Evolutionary conservation across 1,140 invertebrate species (phyloP), one percentile per base, ranked within the genome.

Genomic region (Mizuhopecten yessoensis): DNA sequence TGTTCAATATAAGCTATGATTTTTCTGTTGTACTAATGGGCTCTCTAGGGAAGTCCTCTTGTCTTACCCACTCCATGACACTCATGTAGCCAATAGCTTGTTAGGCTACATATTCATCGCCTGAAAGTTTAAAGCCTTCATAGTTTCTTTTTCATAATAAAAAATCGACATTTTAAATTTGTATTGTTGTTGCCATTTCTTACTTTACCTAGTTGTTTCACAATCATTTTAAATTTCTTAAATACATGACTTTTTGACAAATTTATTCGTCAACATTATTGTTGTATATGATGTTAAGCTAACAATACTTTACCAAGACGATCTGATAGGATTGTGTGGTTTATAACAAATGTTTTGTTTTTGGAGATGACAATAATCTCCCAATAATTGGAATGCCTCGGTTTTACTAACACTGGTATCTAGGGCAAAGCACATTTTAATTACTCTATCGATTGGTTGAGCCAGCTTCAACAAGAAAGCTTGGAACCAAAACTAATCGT

Each of bases 1-100:
- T 11, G 45, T 57, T 57, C 45, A 57, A 57, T 57, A 57, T 57
- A 57, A 57, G 45, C 17, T 57, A 57, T 57, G 45, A 57, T 57
- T 57, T 57, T 57, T 11, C 7, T 20, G 45, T 57, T 57, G 45
- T 57, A 57, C 45, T 11, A 57, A 57, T 57, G 45, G 45, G 17
- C 2, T 57, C 23, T 57, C 45, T 15, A 11, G 45, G 23, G 23
- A 57, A 23, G 45, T 39, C 23, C 45, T 20, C 45, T 57, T 57
- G 45, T 57, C 17, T 57, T 57, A 57, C 45, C 23, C 2, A 11
- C 45, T 57, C 17, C 3, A 57, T 17, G 45, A 57, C 45, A 57
- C 45, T 3, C 2, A 9, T 3, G 23, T 20, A 57, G 2, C 45
- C 7, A 11, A 57, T 57, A 17, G 2, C 23, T 57, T 3, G 45